Base-by-base conservation (phyloP, 2,888 invertebrate genomes). In the Polylopha cassiicola region DNA sequence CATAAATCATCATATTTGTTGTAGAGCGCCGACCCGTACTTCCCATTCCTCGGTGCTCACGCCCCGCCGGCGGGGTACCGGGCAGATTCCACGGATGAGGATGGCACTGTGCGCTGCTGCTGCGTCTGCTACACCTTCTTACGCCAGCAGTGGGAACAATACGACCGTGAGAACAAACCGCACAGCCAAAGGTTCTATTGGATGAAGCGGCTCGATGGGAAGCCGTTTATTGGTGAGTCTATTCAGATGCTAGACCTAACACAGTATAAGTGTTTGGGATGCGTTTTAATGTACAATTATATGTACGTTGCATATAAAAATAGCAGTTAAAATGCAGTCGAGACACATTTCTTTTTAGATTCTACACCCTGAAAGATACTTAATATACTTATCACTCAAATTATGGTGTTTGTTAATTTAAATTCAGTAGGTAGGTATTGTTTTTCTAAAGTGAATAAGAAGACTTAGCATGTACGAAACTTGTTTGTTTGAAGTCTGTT, bases 41-140 rank as follows among this genome's bases (percentile, higher is more conserved):
- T 97, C 80, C 95, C 97, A 30, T 97, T 97, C 81, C 86, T 97
- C 65, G 95, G 95, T 58, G 91, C 92, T 9, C 97, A 97, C 80
- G 93, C 95, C 49, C 91, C 95, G 7, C 97, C 97, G 0, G 84
- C 87, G 39, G 93, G 92, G n/a, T 93, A 92, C 65, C 81, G 89
- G 26, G 77, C 87, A 53, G 62, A 79, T 46, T 62, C 70, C 64
- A 16, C 52, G 60, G 61, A 66, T 61, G 68, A 85, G 71, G 84
- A 84, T 16, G 81, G 79, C 59, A 86, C 87, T 23, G 92, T 94
- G 21, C 89, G 91, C 53, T 89, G 92, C 42, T 97, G 97, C 80
- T 90, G 90, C 72, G 89, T 97, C 16, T 97, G 97, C 81, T 94
- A 92, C 77, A 91, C 92, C 33, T 89, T 95, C 61, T 88, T 97